Evolutionary conservation across 2,113 vertebrate genomes (phyloP).

Genomic region (Lates calcarifer): DNA sequence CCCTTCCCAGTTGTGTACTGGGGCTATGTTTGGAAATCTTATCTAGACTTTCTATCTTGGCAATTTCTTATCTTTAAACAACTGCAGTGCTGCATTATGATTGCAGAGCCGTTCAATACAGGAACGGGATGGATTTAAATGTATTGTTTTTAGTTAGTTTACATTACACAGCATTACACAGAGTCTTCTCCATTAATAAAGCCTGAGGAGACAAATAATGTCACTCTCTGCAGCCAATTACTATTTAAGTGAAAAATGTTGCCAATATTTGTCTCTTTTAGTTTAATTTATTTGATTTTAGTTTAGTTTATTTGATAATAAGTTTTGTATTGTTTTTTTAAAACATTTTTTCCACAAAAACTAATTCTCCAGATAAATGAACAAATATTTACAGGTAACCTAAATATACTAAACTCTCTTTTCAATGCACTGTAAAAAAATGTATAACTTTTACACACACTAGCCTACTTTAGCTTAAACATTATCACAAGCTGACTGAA

Average conservation of each 20-base stretch:
- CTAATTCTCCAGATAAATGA: neutral
- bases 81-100: conserved; percentile 37
- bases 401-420: neutral
- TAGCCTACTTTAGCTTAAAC: neutral
- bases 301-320: neutral
- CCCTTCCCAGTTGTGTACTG: conserved; percentile 13
- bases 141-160: neutral
- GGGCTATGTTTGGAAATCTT: conserved; percentile 52
- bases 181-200: neutral
- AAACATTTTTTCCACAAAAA: neutral
- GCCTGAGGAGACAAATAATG: neutral
- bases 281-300: too few species aligned
- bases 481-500: neutral
- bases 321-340: neutral
- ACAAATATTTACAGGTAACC: neutral
- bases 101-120: conserved; percentile 24
- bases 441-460: neutral
- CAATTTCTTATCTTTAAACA: conserved; percentile 58
- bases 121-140: neutral
- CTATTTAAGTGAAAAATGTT: neutral
- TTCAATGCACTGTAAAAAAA: neutral
- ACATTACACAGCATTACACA: conserved; percentile 1
- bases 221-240: neutral
- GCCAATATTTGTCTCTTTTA: neutral
- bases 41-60: conserved; percentile 59